Percentiles rank a stretch among this genome's conserved stretches.
phyloP scores from a whole-genome alignment of 2,797 vertebrate genomes.

The Chelon auratus region DNA sequence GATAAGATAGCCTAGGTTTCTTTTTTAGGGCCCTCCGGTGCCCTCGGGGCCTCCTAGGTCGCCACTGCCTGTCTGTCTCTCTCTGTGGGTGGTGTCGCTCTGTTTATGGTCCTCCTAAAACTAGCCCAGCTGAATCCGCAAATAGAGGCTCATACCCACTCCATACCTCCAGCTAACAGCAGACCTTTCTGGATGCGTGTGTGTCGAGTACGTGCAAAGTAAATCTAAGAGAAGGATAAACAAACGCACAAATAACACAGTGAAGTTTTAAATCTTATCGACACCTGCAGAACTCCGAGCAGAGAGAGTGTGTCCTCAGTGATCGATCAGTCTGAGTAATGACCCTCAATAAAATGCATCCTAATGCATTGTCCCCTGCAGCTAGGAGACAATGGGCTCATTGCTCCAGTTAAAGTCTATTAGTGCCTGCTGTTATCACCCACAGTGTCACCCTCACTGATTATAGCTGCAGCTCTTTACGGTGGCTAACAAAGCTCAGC shows the following conservation, averaged over 20 bases:
- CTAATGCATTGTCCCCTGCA: slow-evolving; percentile 34
- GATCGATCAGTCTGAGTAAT: slow-evolving; percentile 30
- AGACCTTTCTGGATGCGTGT: slow-evolving; percentile 15
- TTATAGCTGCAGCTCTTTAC: slow-evolving; percentile 18
- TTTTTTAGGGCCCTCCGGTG: slow-evolving; percentile 64
- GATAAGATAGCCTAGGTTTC: slow-evolving; percentile 65
- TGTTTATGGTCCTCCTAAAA: slow-evolving; percentile 80
- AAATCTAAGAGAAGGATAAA: too few species aligned
- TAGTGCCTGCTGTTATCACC: slow-evolving; percentile 44
- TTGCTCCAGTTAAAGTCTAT: slow-evolving; percentile 52
- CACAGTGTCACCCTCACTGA: slow-evolving; percentile 11
- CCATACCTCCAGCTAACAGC: slow-evolving; percentile 32
- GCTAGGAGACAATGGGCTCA: slow-evolving; percentile 40
- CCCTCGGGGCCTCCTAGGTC: slow-evolving; percentile 48
- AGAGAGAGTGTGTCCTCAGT: neutral
- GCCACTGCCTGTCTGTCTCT: slow-evolving; percentile 28
- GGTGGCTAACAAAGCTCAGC: neutral
- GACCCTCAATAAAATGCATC: slow-evolving; percentile 39
- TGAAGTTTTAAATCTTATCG: too few species aligned
- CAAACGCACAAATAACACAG: too few species aligned
- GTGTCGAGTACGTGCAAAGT: neutral
- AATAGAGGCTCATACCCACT: slow-evolving; percentile 69
- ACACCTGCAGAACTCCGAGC: neutral
- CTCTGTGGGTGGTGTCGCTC: slow-evolving; percentile 68
- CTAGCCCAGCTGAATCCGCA: slow-evolving; percentile 77